Evolutionary conservation across 37 sponge, comb jelly and placozoan species (phyloP).

Genomic region (Spongia lamella): DNA sequence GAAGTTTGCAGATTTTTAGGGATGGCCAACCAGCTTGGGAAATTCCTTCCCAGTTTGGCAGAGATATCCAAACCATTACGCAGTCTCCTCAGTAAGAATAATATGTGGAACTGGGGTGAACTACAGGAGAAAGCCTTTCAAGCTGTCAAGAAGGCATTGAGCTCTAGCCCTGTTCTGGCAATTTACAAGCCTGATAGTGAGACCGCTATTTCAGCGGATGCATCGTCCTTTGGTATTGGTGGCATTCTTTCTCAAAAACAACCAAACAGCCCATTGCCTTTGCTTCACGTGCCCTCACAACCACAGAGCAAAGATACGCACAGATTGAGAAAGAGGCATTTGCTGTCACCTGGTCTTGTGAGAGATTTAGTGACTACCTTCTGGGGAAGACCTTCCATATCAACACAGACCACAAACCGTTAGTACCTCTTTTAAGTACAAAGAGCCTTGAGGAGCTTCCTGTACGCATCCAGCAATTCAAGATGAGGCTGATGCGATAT

Average conservation of each 20-base stretch:
- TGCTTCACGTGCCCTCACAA: neutral
- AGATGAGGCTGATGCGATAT: too few relatives aligned
- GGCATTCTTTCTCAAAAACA: constrained; percentile 35
- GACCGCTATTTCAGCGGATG: constrained; percentile 2
- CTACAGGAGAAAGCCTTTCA: constrained; percentile 30
- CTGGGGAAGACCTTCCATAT: neutral
- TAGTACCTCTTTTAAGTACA: too few relatives aligned
- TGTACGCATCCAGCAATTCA: too few relatives aligned
- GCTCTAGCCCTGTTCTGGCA: constrained; percentile 1
- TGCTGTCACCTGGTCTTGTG: too few relatives aligned
- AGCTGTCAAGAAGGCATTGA: constrained; percentile 23
- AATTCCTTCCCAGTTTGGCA: constrained; percentile 13
- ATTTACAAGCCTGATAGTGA: constrained; percentile 7
- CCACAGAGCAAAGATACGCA: constrained; percentile 14
- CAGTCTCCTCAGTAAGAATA: constrained; percentile 31
- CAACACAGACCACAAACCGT: too few relatives aligned
- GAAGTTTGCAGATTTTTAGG: too few relatives aligned
- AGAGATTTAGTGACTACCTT: neutral
- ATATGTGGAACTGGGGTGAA: constrained; percentile 44
- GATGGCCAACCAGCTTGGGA: constrained; percentile 19
- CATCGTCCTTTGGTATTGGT: constrained; percentile 16
- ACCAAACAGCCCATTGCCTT: constrained; percentile 6
- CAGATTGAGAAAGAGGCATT: too few relatives aligned
- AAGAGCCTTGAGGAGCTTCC: too few relatives aligned
- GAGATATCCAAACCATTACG: constrained; percentile 34